A percentile compares a stretch with the other conserved stretches of the same genome.
Evolutionary conservation across 2,113 vertebrate species (phyloP).

Genomic region (Sula dactylatra): DNA sequence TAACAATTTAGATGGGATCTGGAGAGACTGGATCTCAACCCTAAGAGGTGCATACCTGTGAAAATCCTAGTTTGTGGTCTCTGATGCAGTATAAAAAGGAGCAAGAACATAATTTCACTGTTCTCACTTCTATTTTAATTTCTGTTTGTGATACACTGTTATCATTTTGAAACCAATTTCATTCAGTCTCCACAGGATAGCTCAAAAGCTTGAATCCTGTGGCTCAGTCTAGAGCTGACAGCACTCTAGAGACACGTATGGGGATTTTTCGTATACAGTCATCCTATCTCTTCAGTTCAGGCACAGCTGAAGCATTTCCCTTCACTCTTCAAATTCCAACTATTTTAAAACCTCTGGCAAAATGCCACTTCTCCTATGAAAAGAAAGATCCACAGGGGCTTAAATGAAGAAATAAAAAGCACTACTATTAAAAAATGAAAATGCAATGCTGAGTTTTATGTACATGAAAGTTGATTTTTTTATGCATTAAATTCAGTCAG

Average conservation of each 20-base stretch:
- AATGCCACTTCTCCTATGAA: neutral
- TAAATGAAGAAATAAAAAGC: conserved; percentile 1
- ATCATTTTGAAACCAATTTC: neutral
- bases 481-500: neutral
- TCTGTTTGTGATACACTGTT: neutral
- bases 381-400: neutral
- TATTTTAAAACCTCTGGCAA: conserved; percentile 27
- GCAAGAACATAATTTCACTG: neutral
- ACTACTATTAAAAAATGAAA: neutral
- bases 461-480: neutral
- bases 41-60: neutral
- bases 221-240: neutral
- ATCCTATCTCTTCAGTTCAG: conserved; percentile 33
- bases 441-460: neutral
- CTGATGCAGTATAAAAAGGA: neutral
- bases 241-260: neutral
- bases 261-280: neutral
- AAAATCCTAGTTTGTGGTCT: neutral
- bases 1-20: neutral
- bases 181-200: neutral
- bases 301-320: conserved; percentile 9
- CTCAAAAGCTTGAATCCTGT: neutral
- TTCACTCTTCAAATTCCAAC: neutral
- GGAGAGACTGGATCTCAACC: neutral
- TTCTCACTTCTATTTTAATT: neutral